Conservation (phyloP, 1,140 invertebrate species). For the Pseudachorutes palmiensis region DNA sequence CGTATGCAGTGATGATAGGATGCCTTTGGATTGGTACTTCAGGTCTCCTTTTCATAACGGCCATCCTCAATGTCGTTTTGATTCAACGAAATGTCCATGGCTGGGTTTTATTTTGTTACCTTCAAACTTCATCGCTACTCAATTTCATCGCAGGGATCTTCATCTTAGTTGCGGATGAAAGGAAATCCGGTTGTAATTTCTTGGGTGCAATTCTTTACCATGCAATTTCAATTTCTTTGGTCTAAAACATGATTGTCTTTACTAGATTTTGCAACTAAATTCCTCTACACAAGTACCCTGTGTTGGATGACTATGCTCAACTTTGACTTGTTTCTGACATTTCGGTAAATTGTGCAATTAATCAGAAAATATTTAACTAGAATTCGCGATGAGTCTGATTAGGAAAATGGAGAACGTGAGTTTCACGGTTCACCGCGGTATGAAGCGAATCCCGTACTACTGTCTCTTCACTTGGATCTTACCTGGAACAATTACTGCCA, state of each 20-base stretch:
- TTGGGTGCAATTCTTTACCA: not conserved
- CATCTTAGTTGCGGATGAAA: slow-evolving; percentile 1
- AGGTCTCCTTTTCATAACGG: slow-evolving; percentile 14
- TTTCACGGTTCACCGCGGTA: not conserved
- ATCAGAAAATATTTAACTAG: not conserved
- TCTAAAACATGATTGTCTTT: not conserved
- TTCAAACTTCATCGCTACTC: slow-evolving; percentile 20
- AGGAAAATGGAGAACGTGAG: slow-evolving; percentile 11
- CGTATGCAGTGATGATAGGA: slow-evolving; percentile 44
- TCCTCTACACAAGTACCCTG: slow-evolving; percentile 20
- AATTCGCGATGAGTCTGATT: not conserved
- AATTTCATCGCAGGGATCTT: slow-evolving; percentile 17
- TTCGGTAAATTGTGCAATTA: too few species aligned
- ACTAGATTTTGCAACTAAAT: slow-evolving; percentile 22
- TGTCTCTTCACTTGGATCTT: slow-evolving; percentile 4
- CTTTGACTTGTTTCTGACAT: slow-evolving; percentile 10
- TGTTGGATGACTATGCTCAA: slow-evolving; percentile 24
- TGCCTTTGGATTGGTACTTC: slow-evolving; percentile 49
- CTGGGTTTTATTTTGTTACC: slow-evolving; percentile 17
- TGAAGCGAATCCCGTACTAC: slow-evolving; percentile 8
- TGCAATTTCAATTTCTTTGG: not conserved
- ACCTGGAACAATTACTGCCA: not conserved
- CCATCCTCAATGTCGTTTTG: slow-evolving; percentile 9
- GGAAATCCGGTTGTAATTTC: slow-evolving; percentile 8
- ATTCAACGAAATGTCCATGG: slow-evolving; percentile 25